Conservation (phyloP, 2,797 vertebrate species). For the Tinamus major region DNA sequence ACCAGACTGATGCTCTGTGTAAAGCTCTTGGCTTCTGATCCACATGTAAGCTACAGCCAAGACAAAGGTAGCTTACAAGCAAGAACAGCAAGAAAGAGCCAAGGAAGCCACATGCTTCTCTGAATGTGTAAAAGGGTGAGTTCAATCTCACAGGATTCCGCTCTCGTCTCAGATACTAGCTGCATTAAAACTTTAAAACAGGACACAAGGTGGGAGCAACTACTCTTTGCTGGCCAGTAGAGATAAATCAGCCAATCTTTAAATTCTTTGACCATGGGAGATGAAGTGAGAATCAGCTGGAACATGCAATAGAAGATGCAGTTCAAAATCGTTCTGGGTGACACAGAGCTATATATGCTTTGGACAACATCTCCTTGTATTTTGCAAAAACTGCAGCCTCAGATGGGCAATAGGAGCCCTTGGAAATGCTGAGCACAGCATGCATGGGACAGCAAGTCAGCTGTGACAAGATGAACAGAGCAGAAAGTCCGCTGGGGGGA, state of each 20-base stretch:
- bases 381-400: not conserved
- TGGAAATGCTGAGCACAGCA: fast-evolving
- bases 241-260: not conserved
- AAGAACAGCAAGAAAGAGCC: not conserved
- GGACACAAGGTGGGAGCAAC: not conserved
- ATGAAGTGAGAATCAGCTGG: not conserved
- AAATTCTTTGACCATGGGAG: not conserved
- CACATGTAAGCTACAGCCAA: not conserved
- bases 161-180: not conserved
- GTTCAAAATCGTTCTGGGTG: not conserved
- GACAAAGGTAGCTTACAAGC: not conserved
- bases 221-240: not conserved
- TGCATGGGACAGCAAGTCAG: slow-evolving; percentile 43
- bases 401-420: not conserved
- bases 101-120: not conserved
- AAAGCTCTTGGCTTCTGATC: not conserved
- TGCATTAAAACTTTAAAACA: not conserved
- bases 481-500: slow-evolving; percentile 24
- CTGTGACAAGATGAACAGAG: slow-evolving; percentile 11
- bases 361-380: not conserved
- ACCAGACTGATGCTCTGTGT: too few relatives aligned
- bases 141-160: not conserved
- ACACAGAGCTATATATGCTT: not conserved
- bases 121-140: not conserved
- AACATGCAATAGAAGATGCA: fast-evolving